Conservation (phyloP, 2,888 invertebrate species). For the Drosophila basisetae region DNA sequence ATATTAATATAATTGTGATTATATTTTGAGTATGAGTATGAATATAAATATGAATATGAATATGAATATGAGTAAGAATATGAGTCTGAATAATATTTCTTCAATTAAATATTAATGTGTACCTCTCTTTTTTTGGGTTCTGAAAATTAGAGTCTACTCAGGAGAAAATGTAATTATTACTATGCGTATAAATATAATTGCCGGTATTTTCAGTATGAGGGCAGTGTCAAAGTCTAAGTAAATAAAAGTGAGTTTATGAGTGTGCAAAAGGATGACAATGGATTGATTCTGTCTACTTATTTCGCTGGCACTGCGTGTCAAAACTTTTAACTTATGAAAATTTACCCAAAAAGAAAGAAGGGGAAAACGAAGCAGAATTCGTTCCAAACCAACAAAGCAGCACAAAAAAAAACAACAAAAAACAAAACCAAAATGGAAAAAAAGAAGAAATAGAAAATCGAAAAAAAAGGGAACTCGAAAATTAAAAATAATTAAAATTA, state of each 20-base stretch:
- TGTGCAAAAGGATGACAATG: background rate
- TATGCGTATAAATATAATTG: background rate
- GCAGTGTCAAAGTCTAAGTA: background rate
- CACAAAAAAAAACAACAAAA: constrained; percentile 1
- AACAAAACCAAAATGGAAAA: background rate
- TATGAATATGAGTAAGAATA: background rate
- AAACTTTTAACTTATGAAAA: constrained; percentile 66
- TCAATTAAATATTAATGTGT: background rate
- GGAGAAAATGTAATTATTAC: background rate
- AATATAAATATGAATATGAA: background rate
- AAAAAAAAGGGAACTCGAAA: constrained; percentile 23
- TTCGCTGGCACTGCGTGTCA: constrained; percentile 7
- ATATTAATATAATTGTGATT: background rate
- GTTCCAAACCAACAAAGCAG: constrained; percentile 3
- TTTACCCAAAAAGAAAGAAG: constrained; percentile 17
- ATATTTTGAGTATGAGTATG: background rate
- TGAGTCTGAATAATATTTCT: background rate
- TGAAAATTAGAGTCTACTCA: background rate
- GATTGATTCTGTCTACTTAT: background rate
- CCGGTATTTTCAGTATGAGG: background rate
- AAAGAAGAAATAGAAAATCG: constrained; percentile 5
- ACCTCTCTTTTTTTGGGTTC: fast-evolving
- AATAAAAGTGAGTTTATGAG: background rate
- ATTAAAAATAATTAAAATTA: constrained; percentile 65
- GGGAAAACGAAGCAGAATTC: constrained; percentile 3